These are phyloP conservation scores for Enteromius afrohamiltoni DNA, from an alignment of 2,797 vertebrate species.

Conservation along the genomic window DNA sequence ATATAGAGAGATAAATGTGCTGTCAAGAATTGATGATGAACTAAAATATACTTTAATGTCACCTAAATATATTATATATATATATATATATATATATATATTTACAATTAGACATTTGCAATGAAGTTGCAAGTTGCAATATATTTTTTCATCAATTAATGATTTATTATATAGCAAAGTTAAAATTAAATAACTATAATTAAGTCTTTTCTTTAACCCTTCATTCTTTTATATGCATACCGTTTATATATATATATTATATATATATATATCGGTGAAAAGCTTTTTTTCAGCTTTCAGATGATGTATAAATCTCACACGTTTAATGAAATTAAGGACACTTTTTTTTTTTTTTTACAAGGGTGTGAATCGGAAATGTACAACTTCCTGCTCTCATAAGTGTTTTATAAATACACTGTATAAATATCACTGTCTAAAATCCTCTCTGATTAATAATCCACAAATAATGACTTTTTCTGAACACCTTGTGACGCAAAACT, in stretches of 20 bases:
- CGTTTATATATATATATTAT: background rate
- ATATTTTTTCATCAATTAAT: background rate
- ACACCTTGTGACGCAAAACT: slow-evolving; percentile 43
- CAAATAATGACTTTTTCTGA: slow-evolving; percentile 33
- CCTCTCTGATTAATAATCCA: slow-evolving; percentile 39
- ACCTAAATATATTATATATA: too few relatives aligned
- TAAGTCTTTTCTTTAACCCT: too few relatives aligned
- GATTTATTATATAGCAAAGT: background rate
- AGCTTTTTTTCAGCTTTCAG: too few relatives aligned
- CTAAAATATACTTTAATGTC: background rate
- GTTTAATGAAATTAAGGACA: background rate
- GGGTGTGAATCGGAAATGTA: background rate
- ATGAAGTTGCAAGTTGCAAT: background rate
- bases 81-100: too few relatives aligned
- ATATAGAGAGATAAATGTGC: background rate
- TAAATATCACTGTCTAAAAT: slow-evolving; percentile 42
- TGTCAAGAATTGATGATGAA: background rate
- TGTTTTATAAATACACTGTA: slow-evolving; percentile 13
- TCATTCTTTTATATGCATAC: background rate
- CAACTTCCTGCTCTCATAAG: background rate
- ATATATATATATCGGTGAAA: too few relatives aligned
- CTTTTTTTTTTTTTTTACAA: background rate
- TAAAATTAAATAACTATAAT: background rate
- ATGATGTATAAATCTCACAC: too few relatives aligned
- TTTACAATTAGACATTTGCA: background rate